Evolutionary conservation across 1,140 invertebrate species (phyloP), one percentile per base, ranked within the genome.

Genomic region (Cydia fagiglandana): DNA sequence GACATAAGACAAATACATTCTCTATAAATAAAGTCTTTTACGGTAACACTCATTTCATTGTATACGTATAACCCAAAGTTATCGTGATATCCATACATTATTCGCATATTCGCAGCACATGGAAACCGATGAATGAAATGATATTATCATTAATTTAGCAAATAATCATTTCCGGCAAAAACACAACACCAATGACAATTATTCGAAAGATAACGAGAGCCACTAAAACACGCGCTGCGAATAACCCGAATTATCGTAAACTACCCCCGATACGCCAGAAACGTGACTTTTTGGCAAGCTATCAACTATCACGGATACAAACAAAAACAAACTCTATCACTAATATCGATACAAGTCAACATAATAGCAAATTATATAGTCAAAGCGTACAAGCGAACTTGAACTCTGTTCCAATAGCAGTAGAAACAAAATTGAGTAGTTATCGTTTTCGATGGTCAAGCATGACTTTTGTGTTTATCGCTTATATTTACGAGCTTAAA

Each of bases 191-290:
- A 38, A 68, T 70, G 66, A 70, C 66, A 70, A 70, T 70, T 70
- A 70, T 38, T 70, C n/a, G 15, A 34, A 70, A 70, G 66, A 70
- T 70, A 70, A 70, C 30, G 38, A 38, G 30, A 28, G 0, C 13
- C 28, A 70, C 34, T 70, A 70, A 70, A 70, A 9, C 64, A 34
- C 28, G 64, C 30, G 28, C 15, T 30, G 64, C 64, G 38, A 68
- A 68, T 34, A 68, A 70, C 30, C 66, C 66, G 34, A 70, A 70
- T 70, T 70, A 41, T 70, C 66, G 66, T 70, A 70, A 70, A 70
- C 66, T 70, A 70, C 66, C 66, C 34, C n/a, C 66, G 38, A 45
- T 70, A 70, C 64, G 64, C 28, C 30, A 70, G 66, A 38, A 70
- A 45, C 66, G 66, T 70, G 66, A 70, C 66, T 45, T 20, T 70